Evolutionary conservation across 1,140 invertebrate genomes (phyloP).

Genomic region (Hypsibius dujardini): DNA sequence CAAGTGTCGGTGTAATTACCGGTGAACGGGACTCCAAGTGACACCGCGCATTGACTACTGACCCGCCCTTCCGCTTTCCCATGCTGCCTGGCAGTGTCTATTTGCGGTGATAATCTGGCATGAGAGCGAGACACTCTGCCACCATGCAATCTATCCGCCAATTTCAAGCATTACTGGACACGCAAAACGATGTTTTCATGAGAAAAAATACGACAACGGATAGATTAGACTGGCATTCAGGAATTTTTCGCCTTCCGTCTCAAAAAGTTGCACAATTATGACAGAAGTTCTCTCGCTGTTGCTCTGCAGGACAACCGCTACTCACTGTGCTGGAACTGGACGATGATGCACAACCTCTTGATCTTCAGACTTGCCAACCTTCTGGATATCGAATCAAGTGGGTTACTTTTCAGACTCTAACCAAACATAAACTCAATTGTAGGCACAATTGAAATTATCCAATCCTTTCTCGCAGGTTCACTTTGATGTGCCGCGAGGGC

Average conservation of each 20-base stretch:
- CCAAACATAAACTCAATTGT: neutral
- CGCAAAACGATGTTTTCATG: neutral
- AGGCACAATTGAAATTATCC: no score
- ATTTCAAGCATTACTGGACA: neutral
- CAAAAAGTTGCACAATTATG: neutral
- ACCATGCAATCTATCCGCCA: no score
- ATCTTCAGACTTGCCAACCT: conserved; percentile 71
- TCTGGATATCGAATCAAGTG: conserved; percentile 64
- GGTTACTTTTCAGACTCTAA: conserved; percentile 22
- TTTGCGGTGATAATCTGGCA: neutral
- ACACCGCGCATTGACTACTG: no score
- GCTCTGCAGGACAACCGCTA: conserved; percentile 41
- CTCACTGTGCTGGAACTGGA: conserved; percentile 62
- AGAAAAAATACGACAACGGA: neutral
- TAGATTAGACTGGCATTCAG: neutral
- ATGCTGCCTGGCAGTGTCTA: no score
- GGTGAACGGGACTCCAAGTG: no score
- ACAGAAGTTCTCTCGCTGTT: neutral
- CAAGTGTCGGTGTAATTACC: no score
- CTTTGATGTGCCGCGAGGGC: conserved; percentile 59
- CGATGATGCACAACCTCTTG: conserved; percentile 66
- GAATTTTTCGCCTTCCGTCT: neutral
- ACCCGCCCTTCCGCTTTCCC: no score
- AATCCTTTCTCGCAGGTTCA: conserved; percentile 47
- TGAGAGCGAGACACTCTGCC: neutral